Percentiles rank a stretch among this genome's conserved stretches.
Evolutionary conservation across 2,113 vertebrate genomes (phyloP).

Genomic region (Cichladusa arquata): DNA sequence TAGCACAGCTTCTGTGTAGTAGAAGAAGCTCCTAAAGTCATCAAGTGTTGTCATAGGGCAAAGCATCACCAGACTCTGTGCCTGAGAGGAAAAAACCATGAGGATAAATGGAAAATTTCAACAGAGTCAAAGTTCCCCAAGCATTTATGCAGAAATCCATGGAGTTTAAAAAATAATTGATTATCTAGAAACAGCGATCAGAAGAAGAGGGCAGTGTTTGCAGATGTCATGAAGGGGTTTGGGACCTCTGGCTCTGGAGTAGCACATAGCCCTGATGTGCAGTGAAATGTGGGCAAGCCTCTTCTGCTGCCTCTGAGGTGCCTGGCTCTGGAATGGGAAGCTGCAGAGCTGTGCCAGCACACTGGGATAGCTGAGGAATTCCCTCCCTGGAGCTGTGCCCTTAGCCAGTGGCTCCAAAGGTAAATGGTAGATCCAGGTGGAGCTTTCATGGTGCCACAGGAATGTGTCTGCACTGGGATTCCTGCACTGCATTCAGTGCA

Average conservation of each 20-base stretch:
- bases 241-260: background rate
- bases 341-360: background rate
- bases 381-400: background rate
- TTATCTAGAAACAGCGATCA: background rate
- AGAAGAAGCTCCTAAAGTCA: background rate
- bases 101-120: background rate
- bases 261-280: background rate
- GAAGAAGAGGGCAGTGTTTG: background rate
- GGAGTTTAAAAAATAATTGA: background rate
- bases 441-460: background rate
- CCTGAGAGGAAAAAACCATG: background rate
- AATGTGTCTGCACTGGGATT: background rate
- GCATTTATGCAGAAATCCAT: rapidly evolving
- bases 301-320: background rate
- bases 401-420: rapidly evolving
- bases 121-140: background rate
- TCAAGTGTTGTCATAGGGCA: background rate
- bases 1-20: background rate
- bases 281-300: background rate
- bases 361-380: background rate
- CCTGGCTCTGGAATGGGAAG: background rate
- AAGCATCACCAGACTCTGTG: background rate
- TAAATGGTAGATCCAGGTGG: rapidly evolving
- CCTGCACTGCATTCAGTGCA: rapidly evolving
- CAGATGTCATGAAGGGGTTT: background rate